A percentile compares a stretch with the other conserved stretches of the same genome.
Conservation (phyloP, 2,113 vertebrate species). For the Python bivittatus region DNA sequence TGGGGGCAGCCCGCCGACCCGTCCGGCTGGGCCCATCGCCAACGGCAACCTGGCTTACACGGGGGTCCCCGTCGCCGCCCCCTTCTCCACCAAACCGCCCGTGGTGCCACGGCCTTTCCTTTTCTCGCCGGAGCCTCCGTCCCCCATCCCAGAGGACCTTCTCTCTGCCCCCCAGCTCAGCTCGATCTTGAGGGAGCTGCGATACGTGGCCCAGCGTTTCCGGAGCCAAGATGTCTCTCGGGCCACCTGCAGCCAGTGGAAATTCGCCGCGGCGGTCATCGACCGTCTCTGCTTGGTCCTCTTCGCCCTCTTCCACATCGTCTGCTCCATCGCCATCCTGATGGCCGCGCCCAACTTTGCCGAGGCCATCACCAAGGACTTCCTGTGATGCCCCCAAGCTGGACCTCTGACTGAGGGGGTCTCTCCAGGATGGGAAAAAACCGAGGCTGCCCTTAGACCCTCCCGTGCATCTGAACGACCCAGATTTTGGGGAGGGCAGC, state of each 20-base stretch:
- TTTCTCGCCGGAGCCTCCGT: neutral
- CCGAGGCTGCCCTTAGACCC: neutral
- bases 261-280: conserved; percentile 80
- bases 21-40: fast-evolving
- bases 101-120: neutral
- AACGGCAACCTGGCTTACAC: neutral
- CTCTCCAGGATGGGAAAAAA: neutral
- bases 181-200: conserved; percentile 54
- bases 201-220: conserved; percentile 77
- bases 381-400: neutral
- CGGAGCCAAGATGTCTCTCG: conserved; percentile 74
- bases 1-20: neutral
- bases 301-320: conserved; percentile 81
- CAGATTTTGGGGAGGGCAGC: neutral
- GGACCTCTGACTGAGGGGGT: neutral
- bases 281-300: conserved; percentile 82
- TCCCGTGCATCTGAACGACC: neutral
- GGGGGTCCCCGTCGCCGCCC: neutral
- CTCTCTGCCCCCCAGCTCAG: neutral
- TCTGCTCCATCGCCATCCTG: conserved; percentile 83
- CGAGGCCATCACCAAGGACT: conserved; percentile 82
- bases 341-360: conserved; percentile 84
- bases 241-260: conserved; percentile 80
- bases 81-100: neutral
- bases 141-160: neutral